Evolutionary conservation across 2,113 vertebrate species (phyloP), one percentile per base, ranked within the genome.

Genomic region (Engystomops pustulosus): DNA sequence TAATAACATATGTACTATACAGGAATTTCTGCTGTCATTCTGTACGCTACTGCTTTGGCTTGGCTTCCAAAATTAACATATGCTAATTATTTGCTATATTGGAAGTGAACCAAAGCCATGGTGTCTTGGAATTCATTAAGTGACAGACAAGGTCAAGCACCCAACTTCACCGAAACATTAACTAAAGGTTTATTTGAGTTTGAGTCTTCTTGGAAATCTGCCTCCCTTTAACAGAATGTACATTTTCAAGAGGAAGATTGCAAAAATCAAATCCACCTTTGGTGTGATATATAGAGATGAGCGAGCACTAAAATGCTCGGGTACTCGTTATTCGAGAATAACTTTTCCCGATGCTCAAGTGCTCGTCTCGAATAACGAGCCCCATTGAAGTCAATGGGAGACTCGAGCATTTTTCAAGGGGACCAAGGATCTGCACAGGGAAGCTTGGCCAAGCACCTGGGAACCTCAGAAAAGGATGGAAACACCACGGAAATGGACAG

Each of bases 21-120:
- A 74, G 27, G 20, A 76, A n/a, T n/a, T n/a, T n/a, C n/a, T n/a
- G 45, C 45, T 76, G 72, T 32, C 47, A 77, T 77, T 77, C 49
- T 58, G 32, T 15, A 25, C 51, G 51, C 74, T 7, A 8, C 20
- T 32, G 45, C 17, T 27, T 20, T 20, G 47, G 11, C 62, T 75
- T 6, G 15, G 14, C 49, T 51, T 49, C 71, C 25, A 20, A 18
- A 17, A 8, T 51, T 51, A 15, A 1, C 15, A 44, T 17, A 27
- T 51, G 12, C 15, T 18, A 23, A 41, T 17, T 30, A 30, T 41
- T 32, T 71, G 44, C 68, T 41, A 75, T 25, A 14, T 49, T 32
- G 71, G 45, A 75, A 18, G 1, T 51, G n/a, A 75, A 47, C 71
- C 71, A 32, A 30, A 51, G 4, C 8, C 14, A 51, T 23, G 30